Percentiles rank a stretch among this genome's conserved stretches.
Evolutionary conservation across 1,140 invertebrate species (phyloP).

Genomic region (Drosophila equinoxialis): DNA sequence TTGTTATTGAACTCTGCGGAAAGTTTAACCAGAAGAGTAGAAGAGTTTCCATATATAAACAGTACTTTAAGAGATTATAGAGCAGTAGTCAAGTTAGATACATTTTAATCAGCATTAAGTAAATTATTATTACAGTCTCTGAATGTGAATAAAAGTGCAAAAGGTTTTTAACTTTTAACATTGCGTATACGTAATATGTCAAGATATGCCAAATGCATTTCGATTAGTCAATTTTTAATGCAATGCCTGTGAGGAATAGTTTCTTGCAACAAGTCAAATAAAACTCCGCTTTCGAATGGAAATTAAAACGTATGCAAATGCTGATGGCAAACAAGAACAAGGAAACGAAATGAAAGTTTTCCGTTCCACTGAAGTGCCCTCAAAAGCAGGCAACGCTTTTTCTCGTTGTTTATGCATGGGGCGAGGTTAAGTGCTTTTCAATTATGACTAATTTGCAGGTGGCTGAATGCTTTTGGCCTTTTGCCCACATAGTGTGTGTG

Average conservation of each 20-base stretch:
- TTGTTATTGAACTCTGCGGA: too few relatives aligned
- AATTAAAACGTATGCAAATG: constrained; percentile 40
- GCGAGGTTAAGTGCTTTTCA: constrained; percentile 60
- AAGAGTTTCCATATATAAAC: too few relatives aligned
- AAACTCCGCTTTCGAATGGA: constrained; percentile 43
- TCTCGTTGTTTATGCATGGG: constrained; percentile 19
- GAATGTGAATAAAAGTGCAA: too few relatives aligned
- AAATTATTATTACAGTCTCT: too few relatives aligned
- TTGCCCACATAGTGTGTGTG: constrained; percentile 38
- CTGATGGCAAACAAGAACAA: constrained; percentile 21
- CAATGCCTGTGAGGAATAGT: constrained; percentile 8
- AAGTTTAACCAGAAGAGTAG: too few relatives aligned
- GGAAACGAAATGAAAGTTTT: background rate
- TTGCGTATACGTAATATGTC: constrained; percentile 49
- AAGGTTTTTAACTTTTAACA: background rate
- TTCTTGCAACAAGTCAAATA: constrained; percentile 35
- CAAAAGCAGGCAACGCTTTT: constrained; percentile 48
- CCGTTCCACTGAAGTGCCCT: constrained; percentile 29
- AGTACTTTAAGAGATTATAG: too few relatives aligned
- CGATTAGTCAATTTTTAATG: constrained; percentile 38
- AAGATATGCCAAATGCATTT: constrained; percentile 18
- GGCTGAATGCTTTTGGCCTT: constrained; percentile 45
- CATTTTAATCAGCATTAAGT: too few relatives aligned
- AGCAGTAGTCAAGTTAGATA: too few relatives aligned
- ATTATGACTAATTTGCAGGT: constrained; percentile 71